These are phyloP conservation scores for Clepsis dumicolana DNA, from an alignment of 2,888 invertebrate species.

Conservation along the genomic window DNA sequence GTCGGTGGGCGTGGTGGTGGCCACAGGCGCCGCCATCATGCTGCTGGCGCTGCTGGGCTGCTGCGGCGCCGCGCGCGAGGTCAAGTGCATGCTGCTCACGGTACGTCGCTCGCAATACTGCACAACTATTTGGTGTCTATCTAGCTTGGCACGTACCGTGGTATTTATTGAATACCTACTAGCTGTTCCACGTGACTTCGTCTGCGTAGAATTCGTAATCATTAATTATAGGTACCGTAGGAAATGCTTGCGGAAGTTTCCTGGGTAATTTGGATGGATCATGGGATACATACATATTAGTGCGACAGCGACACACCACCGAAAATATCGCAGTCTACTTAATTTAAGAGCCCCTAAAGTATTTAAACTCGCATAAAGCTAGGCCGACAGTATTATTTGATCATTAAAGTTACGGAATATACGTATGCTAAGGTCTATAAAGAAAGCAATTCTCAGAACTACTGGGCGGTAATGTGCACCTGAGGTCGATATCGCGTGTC, in stretches of 20 bases:
- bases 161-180: too few species aligned
- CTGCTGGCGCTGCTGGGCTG: conserved; percentile 96
- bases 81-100: conserved; percentile 96
- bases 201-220: too few species aligned
- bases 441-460: conserved; percentile 4
- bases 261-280: too few species aligned
- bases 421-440: background rate
- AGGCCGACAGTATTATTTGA: background rate
- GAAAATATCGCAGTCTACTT: background rate
- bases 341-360: background rate
- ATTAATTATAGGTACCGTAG: too few species aligned
- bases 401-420: background rate
- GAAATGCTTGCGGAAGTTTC: too few species aligned
- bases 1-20: conserved; percentile 93
- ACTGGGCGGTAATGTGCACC: background rate
- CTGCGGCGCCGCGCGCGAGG: conserved; percentile 96
- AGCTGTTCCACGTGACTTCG: too few species aligned
- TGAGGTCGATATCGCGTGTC: conserved; percentile 37
- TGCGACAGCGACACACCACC: background rate
- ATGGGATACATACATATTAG: too few species aligned
- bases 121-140: too few species aligned
- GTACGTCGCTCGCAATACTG: conserved; percentile 76
- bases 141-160: too few species aligned
- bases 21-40: conserved; percentile 92
- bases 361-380: background rate